Conservation (phyloP, 64 coral and sea anemone genomes). For the Hydrozoanthus tunicans region DNA sequence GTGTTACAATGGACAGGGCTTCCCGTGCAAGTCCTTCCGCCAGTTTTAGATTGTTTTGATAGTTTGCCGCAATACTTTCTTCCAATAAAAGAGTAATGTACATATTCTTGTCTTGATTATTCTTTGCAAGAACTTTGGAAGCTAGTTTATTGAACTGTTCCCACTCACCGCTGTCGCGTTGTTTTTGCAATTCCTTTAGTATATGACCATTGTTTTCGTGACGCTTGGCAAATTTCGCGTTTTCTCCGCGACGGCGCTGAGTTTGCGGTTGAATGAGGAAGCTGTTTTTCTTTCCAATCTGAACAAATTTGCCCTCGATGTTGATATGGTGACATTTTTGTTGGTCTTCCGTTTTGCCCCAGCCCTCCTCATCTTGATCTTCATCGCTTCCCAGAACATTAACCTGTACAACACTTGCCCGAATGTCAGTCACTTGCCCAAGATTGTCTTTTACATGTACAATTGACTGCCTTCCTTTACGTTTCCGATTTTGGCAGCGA, state of each 20-base stretch:
- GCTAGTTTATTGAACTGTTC: neutral
- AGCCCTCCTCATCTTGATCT: neutral
- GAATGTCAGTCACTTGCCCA: neutral
- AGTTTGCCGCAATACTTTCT: conserved; percentile 29
- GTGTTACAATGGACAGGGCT: neutral
- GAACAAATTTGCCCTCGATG: neutral
- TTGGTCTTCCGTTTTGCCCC: neutral
- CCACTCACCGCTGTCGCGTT: conserved; percentile 24
- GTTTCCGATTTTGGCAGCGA: neutral
- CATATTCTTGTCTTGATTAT: conserved; percentile 8
- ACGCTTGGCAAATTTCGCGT: conserved; percentile 24
- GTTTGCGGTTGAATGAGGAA: neutral
- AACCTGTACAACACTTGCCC: neutral
- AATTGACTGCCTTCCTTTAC: conserved; percentile 9
- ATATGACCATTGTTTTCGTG: neutral
- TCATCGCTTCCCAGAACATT: neutral
- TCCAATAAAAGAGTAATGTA: conserved; percentile 30
- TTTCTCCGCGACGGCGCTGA: neutral
- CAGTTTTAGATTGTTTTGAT: neutral
- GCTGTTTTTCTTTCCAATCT: conserved; percentile 4
- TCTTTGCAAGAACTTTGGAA: conserved; percentile 2
- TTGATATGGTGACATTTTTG: neutral
- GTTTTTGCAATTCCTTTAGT: conserved; percentile 14
- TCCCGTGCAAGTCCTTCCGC: conserved; percentile 6
- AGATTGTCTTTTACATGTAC: neutral